Evolutionary conservation across 2,797 vertebrate genomes (phyloP).

Genomic region (Thunnus albacares): DNA sequence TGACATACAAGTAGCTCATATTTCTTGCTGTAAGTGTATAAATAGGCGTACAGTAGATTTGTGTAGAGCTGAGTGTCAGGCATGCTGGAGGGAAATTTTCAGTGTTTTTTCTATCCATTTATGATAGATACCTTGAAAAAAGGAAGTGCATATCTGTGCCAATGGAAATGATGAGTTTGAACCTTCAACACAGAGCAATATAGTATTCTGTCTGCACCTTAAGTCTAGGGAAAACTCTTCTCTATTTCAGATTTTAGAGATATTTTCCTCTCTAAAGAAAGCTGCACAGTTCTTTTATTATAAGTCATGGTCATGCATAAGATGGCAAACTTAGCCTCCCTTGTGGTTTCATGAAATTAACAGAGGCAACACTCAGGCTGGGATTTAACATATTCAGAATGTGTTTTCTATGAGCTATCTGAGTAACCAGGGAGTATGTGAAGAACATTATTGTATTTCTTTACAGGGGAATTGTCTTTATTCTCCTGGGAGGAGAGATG

Average conservation of each 20-base stretch:
- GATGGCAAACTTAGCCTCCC: neutral
- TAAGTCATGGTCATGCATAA: conserved; percentile 1
- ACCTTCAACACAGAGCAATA: conserved; percentile 5
- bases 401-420: conserved; percentile 4
- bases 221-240: neutral
- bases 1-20: conserved; percentile 48
- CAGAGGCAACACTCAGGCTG: conserved; percentile 2
- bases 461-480: conserved; percentile 26
- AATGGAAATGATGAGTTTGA: conserved; percentile 1
- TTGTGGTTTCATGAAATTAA: conserved; percentile 12
- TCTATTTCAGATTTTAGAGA: neutral
- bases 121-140: neutral
- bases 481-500: conserved; percentile 26
- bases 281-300: neutral
- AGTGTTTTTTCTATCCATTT: conserved; percentile 3
- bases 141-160: neutral
- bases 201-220: neutral
- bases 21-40: conserved; percentile 44
- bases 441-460: conserved; percentile 4
- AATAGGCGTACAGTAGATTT: conserved; percentile 13
- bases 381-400: conserved; percentile 7
- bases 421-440: neutral
- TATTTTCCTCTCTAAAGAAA: conserved; percentile 6
- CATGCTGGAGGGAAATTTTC: conserved; percentile 16
- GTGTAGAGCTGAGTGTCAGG: conserved; percentile 11